A percentile compares a stretch with the other conserved stretches of the same genome.
These are phyloP conservation scores for Strix aluco DNA, from an alignment of 2,113 vertebrate species.

Conservation along the genomic window DNA sequence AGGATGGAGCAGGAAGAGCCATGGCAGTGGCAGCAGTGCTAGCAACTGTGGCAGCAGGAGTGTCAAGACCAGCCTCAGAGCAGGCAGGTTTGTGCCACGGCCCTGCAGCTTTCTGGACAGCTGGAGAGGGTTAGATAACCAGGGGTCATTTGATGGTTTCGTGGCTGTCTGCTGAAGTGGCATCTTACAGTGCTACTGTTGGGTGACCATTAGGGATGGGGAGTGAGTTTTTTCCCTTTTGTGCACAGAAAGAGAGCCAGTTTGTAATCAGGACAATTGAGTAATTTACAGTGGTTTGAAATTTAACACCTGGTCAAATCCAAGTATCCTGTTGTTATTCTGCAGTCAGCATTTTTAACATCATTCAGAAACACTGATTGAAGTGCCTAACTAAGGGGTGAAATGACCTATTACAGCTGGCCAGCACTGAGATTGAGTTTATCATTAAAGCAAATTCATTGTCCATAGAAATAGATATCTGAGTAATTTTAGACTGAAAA, in stretches of 20 bases:
- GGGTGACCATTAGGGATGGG: neutral
- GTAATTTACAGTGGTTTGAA: neutral
- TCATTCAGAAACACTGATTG: neutral
- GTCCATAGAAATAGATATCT: neutral
- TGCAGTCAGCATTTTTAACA: neutral
- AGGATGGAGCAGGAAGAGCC: accelerated
- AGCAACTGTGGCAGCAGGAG: neutral
- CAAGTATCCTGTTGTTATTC: neutral
- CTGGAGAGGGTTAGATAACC: neutral
- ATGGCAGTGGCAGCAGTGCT: neutral
- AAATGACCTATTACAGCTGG: neutral
- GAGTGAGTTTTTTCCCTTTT: neutral
- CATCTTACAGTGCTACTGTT: neutral
- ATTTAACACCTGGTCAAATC: neutral
- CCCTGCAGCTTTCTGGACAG: neutral
- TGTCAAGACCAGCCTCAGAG: neutral
- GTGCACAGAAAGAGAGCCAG: neutral
- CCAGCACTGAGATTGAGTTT: neutral
- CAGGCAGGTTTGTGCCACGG: neutral
- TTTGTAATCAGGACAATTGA: neutral
- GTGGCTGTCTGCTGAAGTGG: neutral
- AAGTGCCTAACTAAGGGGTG: neutral
- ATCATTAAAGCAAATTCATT: neutral
- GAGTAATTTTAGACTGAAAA: neutral
- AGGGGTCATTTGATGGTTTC: neutral